These are phyloP conservation scores for Epistrophella euchroma DNA, from an alignment of 2,888 invertebrate genomes.

Conservation along the genomic window DNA sequence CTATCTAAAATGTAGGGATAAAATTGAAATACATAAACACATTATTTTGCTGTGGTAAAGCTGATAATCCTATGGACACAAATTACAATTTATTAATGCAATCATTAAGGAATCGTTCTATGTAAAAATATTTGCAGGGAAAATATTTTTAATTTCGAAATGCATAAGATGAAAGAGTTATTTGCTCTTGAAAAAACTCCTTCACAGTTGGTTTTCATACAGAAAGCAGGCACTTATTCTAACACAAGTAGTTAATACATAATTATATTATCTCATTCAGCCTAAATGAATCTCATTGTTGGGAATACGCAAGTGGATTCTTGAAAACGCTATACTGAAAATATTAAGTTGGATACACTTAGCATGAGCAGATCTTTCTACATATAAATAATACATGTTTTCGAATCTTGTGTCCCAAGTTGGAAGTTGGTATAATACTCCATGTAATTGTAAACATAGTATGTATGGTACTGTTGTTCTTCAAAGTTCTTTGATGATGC, in stretches of 20 bases:
- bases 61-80: constrained; percentile 17
- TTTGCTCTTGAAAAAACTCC: constrained; percentile 27
- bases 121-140: neutral
- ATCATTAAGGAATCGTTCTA: constrained; percentile 16
- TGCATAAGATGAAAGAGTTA: constrained; percentile 55
- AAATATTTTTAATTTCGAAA: constrained; percentile 6
- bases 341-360: neutral
- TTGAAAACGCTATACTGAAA: constrained; percentile 32
- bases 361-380: too few relatives aligned
- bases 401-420: too few relatives aligned
- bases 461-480: too few relatives aligned
- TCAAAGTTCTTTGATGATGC: too few relatives aligned
- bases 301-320: neutral
- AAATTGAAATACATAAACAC: constrained; percentile 10
- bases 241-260: constrained; percentile 25
- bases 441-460: too few relatives aligned
- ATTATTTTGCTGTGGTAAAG: neutral
- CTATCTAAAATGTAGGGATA: neutral
- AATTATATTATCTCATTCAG: constrained; percentile 10
- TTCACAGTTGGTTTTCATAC: constrained; percentile 1
- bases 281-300: constrained; percentile 37
- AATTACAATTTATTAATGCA: constrained; percentile 8
- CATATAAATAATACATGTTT: too few relatives aligned
- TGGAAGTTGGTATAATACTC: too few relatives aligned
- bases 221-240: constrained; percentile 30